Conservation (phyloP, 2,113 vertebrate species). For the Jaculus jaculus region DNA sequence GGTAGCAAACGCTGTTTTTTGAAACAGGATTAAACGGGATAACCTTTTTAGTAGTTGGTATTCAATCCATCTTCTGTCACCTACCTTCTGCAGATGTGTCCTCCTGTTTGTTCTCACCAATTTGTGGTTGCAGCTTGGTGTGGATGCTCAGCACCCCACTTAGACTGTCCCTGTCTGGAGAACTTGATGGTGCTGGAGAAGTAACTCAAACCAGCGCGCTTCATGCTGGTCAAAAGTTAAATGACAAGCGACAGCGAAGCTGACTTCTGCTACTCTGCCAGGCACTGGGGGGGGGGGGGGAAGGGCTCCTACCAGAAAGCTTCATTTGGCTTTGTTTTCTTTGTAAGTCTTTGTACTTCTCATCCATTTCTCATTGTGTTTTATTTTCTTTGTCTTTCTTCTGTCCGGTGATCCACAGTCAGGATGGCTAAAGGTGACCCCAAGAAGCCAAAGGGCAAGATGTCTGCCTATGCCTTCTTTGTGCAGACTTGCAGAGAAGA, state of each 20-base stretch:
- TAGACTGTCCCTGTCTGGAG: conserved; percentile 34
- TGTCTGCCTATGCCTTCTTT: conserved; percentile 94
- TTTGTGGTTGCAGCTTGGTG: background rate
- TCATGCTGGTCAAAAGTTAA: conserved; percentile 74
- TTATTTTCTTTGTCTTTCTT: conserved; percentile 53
- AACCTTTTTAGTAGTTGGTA: background rate
- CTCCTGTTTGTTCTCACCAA: background rate
- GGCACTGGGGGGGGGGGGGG: fast-evolving
- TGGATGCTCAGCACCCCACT: background rate
- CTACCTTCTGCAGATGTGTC: background rate
- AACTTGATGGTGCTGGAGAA: conserved; percentile 59
- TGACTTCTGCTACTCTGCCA: background rate
- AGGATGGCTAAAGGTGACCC: conserved; percentile 94
- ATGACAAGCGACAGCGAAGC: conserved; percentile 59
- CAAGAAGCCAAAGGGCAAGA: conserved; percentile 94
- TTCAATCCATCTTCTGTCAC: background rate
- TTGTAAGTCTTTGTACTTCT: background rate
- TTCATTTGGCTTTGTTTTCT: background rate
- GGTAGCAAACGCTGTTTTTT: background rate
- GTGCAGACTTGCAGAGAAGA: conserved; percentile 93
- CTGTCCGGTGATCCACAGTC: conserved; percentile 53
- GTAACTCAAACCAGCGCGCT: conserved; percentile 54
- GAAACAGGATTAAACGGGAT: background rate
- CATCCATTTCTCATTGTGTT: background rate
- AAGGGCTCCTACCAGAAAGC: background rate